These are phyloP conservation scores for Delia radicum DNA, from an alignment of 1,140 invertebrate genomes.

Conservation along the genomic window DNA sequence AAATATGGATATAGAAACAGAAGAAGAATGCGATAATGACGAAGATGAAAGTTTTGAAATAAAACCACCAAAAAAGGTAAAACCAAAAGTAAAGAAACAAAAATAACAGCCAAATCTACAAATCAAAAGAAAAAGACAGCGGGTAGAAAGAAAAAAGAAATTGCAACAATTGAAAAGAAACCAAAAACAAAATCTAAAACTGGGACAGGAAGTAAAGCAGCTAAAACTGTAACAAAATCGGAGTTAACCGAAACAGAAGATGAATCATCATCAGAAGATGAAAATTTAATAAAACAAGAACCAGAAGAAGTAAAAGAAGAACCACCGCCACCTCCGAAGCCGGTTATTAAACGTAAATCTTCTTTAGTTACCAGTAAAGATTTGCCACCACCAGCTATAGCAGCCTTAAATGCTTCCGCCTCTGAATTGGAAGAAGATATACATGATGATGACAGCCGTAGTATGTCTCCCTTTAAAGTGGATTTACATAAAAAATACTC, in stretches of 20 bases:
- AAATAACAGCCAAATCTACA: conserved; percentile 18
- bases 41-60: conserved; percentile 26
- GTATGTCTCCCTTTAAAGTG: conserved; percentile 54
- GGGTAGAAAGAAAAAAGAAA: conserved; percentile 32
- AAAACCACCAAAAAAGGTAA: conserved; percentile 35
- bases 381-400: conserved; percentile 47
- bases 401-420: conserved; percentile 44
- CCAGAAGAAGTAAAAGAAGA: conserved; percentile 25
- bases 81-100: conserved; percentile 4
- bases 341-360: not conserved
- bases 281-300: no score
- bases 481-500: conserved; percentile 57
- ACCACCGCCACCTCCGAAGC: conserved; percentile 5
- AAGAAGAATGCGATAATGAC: conserved; percentile 21
- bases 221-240: conserved; percentile 32
- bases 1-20: not conserved
- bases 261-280: not conserved
- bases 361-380: conserved; percentile 25
- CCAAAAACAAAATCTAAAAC: conserved; percentile 43
- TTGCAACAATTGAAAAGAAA: conserved; percentile 33
- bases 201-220: no score
- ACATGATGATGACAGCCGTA: conserved; percentile 38
- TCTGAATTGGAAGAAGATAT: conserved; percentile 47
- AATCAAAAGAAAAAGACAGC: conserved; percentile 33
- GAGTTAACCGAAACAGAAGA: conserved; percentile 19